Percentiles rank a stretch among this genome's conserved stretches.
Conservation (phyloP, 2,113 vertebrate species). For the Dromaius novaehollandiae region DNA sequence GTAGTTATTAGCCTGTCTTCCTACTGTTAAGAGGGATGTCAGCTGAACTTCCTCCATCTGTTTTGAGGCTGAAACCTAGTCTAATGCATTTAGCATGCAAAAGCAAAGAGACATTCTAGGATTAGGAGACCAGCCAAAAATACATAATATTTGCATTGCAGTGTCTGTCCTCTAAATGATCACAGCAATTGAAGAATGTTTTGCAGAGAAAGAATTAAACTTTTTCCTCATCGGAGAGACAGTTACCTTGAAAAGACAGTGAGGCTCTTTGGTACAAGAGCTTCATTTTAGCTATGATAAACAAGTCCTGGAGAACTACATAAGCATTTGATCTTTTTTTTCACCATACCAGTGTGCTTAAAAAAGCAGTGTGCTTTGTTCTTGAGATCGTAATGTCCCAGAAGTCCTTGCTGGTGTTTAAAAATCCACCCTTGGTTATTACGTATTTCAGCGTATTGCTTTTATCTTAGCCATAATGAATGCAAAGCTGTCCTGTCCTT, state of each 20-base stretch:
- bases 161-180: background rate
- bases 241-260: background rate
- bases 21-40: constrained; percentile 13
- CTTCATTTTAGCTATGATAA: background rate
- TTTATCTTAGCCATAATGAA: constrained; percentile 37
- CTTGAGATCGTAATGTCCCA: background rate
- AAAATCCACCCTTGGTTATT: background rate
- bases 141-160: background rate
- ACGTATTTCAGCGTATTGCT: constrained; percentile 5
- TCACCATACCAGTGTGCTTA: background rate
- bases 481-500: constrained; percentile 39
- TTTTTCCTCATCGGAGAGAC: background rate
- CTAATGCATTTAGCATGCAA: background rate
- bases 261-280: constrained; percentile 2
- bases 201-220: background rate
- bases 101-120: background rate
- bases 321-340: background rate
- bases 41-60: background rate
- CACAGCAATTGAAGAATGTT: background rate
- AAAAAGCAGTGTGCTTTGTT: background rate
- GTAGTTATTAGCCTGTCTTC: constrained; percentile 33
- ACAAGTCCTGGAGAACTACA: background rate
- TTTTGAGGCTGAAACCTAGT: background rate
- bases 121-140: constrained; percentile 8
- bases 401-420: background rate